These are phyloP conservation scores for Drosophila picticornis DNA, from an alignment of 2,888 invertebrate species.

Conservation along the genomic window DNA sequence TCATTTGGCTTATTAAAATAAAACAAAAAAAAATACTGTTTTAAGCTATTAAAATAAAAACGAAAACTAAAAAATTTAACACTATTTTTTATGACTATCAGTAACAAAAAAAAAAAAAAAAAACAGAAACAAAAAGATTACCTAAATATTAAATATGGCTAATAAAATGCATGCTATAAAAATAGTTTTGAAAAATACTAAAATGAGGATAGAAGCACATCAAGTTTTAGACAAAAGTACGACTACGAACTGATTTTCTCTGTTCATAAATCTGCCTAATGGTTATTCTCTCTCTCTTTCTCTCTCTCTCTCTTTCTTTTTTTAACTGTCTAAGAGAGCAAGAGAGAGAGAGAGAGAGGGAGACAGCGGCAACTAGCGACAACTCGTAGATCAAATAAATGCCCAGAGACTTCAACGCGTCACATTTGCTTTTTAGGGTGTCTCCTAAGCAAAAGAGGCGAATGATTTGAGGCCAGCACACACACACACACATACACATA, in stretches of 20 bases:
- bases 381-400: slow-evolving; percentile 42
- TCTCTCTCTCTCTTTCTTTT: neutral
- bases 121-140: neutral
- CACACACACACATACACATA: slow-evolving; percentile 11
- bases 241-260: neutral
- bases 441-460: slow-evolving; percentile 31
- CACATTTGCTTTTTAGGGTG: slow-evolving; percentile 44
- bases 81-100: neutral
- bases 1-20: slow-evolving; percentile 10
- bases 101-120: neutral
- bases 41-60: neutral
- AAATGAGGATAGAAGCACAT: neutral
- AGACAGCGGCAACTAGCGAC: neutral
- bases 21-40: neutral
- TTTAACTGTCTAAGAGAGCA: neutral
- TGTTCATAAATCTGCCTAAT: neutral
- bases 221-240: neutral
- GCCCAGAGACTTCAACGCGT: slow-evolving; percentile 28
- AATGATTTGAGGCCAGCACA: slow-evolving; percentile 61
- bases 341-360: neutral
- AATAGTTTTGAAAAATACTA: neutral
- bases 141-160: neutral
- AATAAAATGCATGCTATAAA: neutral
- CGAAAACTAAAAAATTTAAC: neutral
- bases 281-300: neutral